Conservation (phyloP, 2,888 invertebrate genomes). For the Axea sp. region DNA sequence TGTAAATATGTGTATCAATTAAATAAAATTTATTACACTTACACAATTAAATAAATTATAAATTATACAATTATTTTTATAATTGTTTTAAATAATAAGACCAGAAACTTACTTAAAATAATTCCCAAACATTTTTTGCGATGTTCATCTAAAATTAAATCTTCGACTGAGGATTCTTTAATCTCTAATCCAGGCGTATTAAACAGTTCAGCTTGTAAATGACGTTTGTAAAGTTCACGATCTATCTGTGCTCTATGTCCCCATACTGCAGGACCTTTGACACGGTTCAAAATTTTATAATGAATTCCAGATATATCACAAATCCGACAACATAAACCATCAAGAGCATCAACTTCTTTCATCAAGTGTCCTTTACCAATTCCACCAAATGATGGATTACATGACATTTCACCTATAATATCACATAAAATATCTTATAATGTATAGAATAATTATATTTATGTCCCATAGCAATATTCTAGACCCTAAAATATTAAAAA, state of each 20-base stretch:
- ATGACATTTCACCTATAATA: slow-evolving; percentile 93
- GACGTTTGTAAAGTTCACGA: slow-evolving; percentile 86
- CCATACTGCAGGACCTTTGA: slow-evolving; percentile 94
- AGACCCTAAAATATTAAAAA: slow-evolving; percentile 3
- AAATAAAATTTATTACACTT: no score
- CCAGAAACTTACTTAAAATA: slow-evolving; percentile 80
- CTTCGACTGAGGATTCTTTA: slow-evolving; percentile 87
- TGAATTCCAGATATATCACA: slow-evolving; percentile 91
- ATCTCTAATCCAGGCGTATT: slow-evolving; percentile 84
- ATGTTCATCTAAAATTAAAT: slow-evolving; percentile 83
- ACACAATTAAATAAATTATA: no score
- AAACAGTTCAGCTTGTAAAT: slow-evolving; percentile 87
- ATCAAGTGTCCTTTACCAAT: slow-evolving; percentile 94
- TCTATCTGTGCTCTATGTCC: slow-evolving; percentile 94
- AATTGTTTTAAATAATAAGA: no score
- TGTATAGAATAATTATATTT: no score
- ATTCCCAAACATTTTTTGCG: slow-evolving; percentile 80
- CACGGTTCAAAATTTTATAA: slow-evolving; percentile 89
- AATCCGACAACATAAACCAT: slow-evolving; percentile 89
- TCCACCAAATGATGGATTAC: slow-evolving; percentile 96
- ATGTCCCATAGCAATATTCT: no score
- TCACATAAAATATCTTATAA: no score
- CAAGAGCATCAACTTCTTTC: slow-evolving; percentile 92
- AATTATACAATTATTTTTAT: no score
- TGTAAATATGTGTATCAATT: no score